Evolutionary conservation across 1,140 invertebrate species (phyloP).

Genomic region (Drosophila miranda): DNA sequence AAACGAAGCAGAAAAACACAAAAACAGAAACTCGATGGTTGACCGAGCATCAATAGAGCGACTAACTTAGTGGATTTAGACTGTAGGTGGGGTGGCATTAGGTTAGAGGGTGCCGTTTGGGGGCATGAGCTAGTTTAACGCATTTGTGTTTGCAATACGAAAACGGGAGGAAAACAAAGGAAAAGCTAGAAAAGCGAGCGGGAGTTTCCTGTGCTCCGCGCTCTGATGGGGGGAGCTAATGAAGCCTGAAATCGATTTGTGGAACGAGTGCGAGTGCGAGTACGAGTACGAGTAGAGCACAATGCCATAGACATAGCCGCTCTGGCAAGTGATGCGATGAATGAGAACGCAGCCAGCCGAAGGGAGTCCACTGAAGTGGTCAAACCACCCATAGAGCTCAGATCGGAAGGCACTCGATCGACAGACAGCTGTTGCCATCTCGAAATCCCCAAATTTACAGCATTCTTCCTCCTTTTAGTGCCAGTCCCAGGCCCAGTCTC

Average conservation of each 20-base stretch:
- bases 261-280: slow-evolving; percentile 14
- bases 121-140: slow-evolving; percentile 32
- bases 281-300: slow-evolving; percentile 4
- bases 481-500: slow-evolving; percentile 2
- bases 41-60: slow-evolving; percentile 71
- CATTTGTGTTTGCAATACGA: slow-evolving; percentile 39
- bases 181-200: slow-evolving; percentile 49
- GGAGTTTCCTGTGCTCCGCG: slow-evolving; percentile 68
- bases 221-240: slow-evolving; percentile 54
- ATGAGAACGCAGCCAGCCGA: slow-evolving; percentile 30
- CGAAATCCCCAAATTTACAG: slow-evolving; percentile 72
- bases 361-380: neutral
- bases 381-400: slow-evolving; percentile 40
- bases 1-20: slow-evolving; percentile 34
- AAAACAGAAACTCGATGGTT: slow-evolving; percentile 52
- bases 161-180: slow-evolving; percentile 42
- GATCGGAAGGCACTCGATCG: slow-evolving; percentile 7
- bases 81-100: slow-evolving; percentile 5
- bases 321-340: slow-evolving; percentile 41
- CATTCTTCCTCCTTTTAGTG: slow-evolving; percentile 41
- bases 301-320: slow-evolving; percentile 9
- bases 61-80: slow-evolving; percentile 52
- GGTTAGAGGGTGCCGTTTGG: neutral
- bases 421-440: slow-evolving; percentile 70
- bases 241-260: slow-evolving; percentile 79